Evolutionary conservation across 2,888 invertebrate genomes (phyloP).

Genomic region (Linnaemya vulpina): DNA sequence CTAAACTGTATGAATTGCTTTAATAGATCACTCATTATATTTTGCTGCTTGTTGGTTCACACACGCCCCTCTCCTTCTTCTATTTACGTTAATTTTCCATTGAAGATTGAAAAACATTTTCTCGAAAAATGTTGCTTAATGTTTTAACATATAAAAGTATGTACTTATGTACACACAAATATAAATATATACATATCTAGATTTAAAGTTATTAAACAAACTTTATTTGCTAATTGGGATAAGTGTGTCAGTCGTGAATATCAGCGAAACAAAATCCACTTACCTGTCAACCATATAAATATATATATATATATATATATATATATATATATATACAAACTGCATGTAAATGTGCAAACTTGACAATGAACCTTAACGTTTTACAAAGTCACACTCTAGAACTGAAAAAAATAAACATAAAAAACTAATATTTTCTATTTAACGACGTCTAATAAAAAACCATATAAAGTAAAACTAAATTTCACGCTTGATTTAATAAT

Average conservation of each 20-base stretch:
- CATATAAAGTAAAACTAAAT: conserved; percentile 75
- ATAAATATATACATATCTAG: background rate
- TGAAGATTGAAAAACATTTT: too few species aligned
- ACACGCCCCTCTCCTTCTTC: too few species aligned
- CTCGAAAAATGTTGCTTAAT: too few species aligned
- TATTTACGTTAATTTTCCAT: too few species aligned
- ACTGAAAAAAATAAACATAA: conserved; percentile 14
- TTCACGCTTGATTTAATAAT: conserved; percentile 76
- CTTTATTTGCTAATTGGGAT: background rate
- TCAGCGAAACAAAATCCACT: conserved; percentile 40
- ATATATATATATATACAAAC: conserved; percentile 17
- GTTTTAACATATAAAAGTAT: too few species aligned
- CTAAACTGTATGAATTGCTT: too few species aligned
- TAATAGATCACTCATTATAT: too few species aligned
- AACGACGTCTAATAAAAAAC: conserved; percentile 42
- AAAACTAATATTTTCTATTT: conserved; percentile 17
- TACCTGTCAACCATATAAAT: background rate
- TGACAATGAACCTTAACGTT: conserved; percentile 75
- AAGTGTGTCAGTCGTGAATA: conserved; percentile 41
- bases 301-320: conserved; percentile 23
- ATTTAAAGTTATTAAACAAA: conserved; percentile 1
- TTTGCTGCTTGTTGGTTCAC: too few species aligned
- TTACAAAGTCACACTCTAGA: conserved; percentile 57
- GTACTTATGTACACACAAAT: too few species aligned
- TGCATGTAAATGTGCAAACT: conserved; percentile 69